phyloP scores from a whole-genome alignment of 2,888 invertebrate species.

The Pemphredon lugubris region DNA sequence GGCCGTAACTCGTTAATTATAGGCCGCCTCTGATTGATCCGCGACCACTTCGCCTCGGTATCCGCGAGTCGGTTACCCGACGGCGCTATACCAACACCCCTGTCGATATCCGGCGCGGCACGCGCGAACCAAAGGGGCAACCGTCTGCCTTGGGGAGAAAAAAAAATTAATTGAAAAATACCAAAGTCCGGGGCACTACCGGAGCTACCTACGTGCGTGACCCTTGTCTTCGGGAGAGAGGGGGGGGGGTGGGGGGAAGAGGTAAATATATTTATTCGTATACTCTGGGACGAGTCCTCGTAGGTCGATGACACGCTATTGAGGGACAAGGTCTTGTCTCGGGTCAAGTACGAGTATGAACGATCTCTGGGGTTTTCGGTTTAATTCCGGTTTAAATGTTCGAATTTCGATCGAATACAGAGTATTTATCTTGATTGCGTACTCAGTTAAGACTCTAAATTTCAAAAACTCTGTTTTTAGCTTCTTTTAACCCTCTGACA shows the following conservation, averaged over 20 bases:
- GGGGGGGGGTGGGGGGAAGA: neutral
- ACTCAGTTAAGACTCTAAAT: no score
- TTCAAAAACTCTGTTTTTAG: no score
- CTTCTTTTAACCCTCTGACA: no score
- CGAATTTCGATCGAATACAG: no score
- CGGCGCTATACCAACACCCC: conserved; percentile 69
- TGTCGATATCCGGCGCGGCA: conserved; percentile 75
- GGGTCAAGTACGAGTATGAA: no score
- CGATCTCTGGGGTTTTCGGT: no score
- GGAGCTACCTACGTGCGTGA: conserved; percentile 11
- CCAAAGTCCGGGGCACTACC: conserved; percentile 39
- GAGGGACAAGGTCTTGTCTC: no score
- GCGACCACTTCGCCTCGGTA: conserved; percentile 66
- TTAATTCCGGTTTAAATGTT: no score
- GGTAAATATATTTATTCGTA: no score
- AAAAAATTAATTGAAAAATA: conserved; percentile 79
- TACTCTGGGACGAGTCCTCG: no score
- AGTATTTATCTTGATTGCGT: no score
- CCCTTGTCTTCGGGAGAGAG: neutral
- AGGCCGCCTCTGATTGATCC: conserved; percentile 81
- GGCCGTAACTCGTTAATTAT: conserved; percentile 81
- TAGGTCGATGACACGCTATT: no score
- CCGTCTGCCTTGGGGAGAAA: conserved; percentile 16
- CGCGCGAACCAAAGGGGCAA: conserved; percentile 66
- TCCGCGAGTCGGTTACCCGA: conserved; percentile 37